phyloP scores from a whole-genome alignment of 2,113 vertebrate species.

The Cromileptes altivelis region DNA sequence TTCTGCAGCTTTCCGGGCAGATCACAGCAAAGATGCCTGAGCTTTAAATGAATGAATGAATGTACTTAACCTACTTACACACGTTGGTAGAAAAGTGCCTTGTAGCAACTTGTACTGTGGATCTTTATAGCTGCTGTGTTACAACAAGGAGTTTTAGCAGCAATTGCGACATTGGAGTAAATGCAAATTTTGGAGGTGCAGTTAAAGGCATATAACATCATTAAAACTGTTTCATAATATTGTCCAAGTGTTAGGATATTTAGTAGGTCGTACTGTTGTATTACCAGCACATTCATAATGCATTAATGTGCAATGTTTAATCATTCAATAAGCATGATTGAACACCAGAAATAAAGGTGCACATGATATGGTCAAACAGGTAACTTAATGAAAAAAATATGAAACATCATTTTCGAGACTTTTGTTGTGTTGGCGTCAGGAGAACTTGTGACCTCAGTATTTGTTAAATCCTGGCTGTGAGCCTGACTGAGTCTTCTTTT shows the following conservation, averaged over 20 bases:
- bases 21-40: conserved; percentile 37
- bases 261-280: neutral
- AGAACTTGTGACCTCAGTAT: too few relatives aligned
- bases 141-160: neutral
- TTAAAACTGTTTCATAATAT: neutral
- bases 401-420: neutral
- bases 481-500: neutral
- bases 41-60: conserved; percentile 28
- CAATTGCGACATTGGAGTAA: neutral
- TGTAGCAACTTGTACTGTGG: conserved; percentile 15
- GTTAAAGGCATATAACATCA: neutral
- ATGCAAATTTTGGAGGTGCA: neutral
- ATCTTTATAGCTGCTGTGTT: neutral
- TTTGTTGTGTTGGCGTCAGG: neutral
- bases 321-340: neutral
- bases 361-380: too few relatives aligned
- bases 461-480: neutral
- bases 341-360: neutral
- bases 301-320: too few relatives aligned
- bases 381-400: neutral
- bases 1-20: conserved; percentile 73
- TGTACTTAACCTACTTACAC: conserved; percentile 34
- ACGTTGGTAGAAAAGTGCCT: neutral
- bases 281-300: neutral
- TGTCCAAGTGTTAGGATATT: neutral